Conservation (phyloP, 2,113 vertebrate genomes). For the Columba janthina region DNA sequence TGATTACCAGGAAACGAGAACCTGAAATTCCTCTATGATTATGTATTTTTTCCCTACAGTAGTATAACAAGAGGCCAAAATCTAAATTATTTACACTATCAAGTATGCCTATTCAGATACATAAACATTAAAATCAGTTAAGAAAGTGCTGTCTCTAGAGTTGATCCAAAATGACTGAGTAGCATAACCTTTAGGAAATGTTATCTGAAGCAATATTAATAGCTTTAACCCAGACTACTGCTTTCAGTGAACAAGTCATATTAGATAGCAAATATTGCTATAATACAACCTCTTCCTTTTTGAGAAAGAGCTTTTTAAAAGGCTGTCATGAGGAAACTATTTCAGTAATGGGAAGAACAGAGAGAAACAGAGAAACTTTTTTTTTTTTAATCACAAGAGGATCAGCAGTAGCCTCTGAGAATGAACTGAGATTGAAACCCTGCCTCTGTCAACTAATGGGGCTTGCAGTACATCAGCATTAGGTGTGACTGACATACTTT, state of each 20-base stretch:
- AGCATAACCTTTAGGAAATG: neutral
- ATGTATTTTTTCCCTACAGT: neutral
- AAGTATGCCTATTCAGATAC: neutral
- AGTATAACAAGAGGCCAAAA: neutral
- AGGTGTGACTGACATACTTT: neutral
- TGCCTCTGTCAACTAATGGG: neutral
- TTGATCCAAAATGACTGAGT: neutral
- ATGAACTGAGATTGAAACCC: neutral
- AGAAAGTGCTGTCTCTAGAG: neutral
- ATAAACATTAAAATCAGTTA: neutral
- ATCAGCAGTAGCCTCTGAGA: neutral
- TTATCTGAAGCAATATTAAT: neutral
- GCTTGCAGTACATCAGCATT: neutral
- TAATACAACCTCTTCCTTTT: neutral
- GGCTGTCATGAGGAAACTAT: neutral
- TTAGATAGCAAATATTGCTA: neutral
- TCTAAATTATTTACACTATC: neutral
- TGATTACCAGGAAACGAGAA: neutral
- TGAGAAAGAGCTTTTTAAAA: neutral
- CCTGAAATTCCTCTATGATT: neutral
- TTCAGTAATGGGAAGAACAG: conserved; percentile 47
- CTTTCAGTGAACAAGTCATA: neutral
- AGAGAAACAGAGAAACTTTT: neutral
- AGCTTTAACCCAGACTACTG: neutral
- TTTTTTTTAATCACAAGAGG: neutral